Percentiles rank a stretch among this genome's conserved stretches.
These are phyloP conservation scores for Sitta carolinensis DNA, from an alignment of 2,797 vertebrate species.

Conservation along the genomic window DNA sequence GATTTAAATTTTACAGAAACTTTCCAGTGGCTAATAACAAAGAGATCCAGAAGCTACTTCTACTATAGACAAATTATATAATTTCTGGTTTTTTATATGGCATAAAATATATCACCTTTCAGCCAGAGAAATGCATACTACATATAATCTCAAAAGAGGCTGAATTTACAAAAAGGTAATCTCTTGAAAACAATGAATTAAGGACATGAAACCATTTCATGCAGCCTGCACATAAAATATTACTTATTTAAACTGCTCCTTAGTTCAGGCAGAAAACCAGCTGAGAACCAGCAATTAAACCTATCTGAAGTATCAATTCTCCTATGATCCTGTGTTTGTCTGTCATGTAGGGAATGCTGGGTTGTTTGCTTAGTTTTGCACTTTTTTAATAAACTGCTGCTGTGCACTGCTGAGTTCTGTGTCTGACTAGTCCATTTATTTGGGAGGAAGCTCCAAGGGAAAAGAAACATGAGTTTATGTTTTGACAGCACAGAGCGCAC, in stretches of 20 bases:
- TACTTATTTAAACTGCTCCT: constrained; percentile 38
- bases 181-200: constrained; percentile 8
- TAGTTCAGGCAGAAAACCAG: constrained; percentile 64
- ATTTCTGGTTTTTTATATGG: neutral
- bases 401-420: constrained; percentile 11
- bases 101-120: neutral
- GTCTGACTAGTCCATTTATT: constrained; percentile 36
- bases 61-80: neutral
- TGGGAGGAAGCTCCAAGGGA: constrained; percentile 11
- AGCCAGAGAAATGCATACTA: neutral
- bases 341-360: constrained; percentile 8
- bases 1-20: neutral
- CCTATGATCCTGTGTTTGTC: constrained; percentile 55
- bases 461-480: constrained; percentile 22
- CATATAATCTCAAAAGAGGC: neutral
- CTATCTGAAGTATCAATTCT: constrained; percentile 58
- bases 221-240: neutral
- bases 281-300: constrained; percentile 71
- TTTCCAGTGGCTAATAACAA: neutral
- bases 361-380: constrained; percentile 32
- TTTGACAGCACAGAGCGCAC: constrained; percentile 40
- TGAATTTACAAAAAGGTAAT: neutral
- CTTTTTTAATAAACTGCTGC: constrained; percentile 36
- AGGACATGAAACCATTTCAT: neutral
- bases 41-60: neutral